A percentile compares a stretch with the other conserved stretches of the same genome.
phyloP scores from a whole-genome alignment of 2,113 vertebrate species.

The Aix galericulata region DNA sequence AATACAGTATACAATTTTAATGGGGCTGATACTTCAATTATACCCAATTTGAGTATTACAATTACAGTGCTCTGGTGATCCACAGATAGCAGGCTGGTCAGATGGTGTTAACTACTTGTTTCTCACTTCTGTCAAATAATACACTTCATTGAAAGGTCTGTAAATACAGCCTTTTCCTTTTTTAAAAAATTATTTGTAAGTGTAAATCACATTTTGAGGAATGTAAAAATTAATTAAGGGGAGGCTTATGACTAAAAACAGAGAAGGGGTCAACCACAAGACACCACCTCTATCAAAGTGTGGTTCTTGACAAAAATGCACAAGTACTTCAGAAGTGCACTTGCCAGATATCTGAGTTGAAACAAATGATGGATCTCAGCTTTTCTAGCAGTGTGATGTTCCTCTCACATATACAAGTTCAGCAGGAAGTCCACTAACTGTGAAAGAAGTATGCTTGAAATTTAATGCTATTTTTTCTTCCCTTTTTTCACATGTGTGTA shows the following conservation, averaged over 20 bases:
- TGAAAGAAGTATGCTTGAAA: background rate
- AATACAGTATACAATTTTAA: background rate
- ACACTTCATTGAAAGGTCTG: background rate
- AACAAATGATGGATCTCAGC: background rate
- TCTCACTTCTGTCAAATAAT: background rate
- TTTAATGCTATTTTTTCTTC: background rate
- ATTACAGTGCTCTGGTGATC: background rate
- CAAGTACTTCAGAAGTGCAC: background rate
- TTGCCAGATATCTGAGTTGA: background rate
- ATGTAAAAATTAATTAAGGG: background rate
- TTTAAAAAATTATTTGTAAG: background rate
- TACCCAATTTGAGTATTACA: background rate
- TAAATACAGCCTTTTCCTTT: background rate
- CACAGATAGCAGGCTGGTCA: background rate
- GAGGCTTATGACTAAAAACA: background rate
- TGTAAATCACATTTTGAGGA: background rate
- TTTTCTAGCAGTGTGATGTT: background rate
- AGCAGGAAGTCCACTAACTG: background rate
- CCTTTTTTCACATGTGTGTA: background rate
- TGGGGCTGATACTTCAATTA: background rate
- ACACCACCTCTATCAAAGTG: background rate
- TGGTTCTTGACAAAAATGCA: background rate
- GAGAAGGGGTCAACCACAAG: background rate
- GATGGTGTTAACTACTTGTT: background rate
- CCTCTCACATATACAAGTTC: background rate